These are phyloP conservation scores for Paedocypris micromegethes DNA, from an alignment of 2,797 vertebrate species.

Conservation along the genomic window DNA sequence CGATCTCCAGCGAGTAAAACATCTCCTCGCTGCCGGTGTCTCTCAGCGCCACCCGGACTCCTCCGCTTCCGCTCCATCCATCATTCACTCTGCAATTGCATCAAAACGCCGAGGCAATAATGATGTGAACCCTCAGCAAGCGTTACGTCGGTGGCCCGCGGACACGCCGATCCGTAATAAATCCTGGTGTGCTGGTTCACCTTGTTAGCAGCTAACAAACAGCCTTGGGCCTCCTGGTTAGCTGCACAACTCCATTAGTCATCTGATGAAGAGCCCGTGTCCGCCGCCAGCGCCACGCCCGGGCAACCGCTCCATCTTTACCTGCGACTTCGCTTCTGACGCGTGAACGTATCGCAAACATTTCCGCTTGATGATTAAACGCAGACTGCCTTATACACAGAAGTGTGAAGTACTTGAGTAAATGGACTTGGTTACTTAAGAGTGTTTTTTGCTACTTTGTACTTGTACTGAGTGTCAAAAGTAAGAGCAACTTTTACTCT, in stretches of 20 bases:
- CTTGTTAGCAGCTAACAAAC: slow-evolving; percentile 58
- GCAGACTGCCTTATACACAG: too few species aligned
- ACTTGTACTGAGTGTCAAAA: too few species aligned
- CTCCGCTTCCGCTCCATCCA: slow-evolving; percentile 25
- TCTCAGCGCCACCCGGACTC: slow-evolving; percentile 7
- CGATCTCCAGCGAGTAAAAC: too few species aligned
- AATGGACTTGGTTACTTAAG: too few species aligned
- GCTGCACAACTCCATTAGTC: slow-evolving; percentile 52
- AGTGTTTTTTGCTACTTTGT: too few species aligned
- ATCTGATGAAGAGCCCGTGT: slow-evolving; percentile 54
- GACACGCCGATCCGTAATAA: slow-evolving; percentile 48
- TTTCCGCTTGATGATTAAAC: too few species aligned
- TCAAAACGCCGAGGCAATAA: slow-evolving; percentile 45
- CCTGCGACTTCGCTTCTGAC: slow-evolving; percentile 8
- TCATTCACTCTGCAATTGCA: slow-evolving; percentile 32
- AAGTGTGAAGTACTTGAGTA: too few species aligned
- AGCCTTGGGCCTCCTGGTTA: slow-evolving; percentile 53
- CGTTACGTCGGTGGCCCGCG: slow-evolving; percentile 40
- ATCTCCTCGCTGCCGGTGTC: too few species aligned
- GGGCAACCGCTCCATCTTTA: slow-evolving; percentile 45
- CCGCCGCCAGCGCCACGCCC: slow-evolving; percentile 48
- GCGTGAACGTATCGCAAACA: background rate
- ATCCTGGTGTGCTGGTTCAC: slow-evolving; percentile 49
- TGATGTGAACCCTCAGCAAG: slow-evolving; percentile 45
- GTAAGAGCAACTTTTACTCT: too few species aligned